Percentiles rank a stretch among this genome's conserved stretches.
phyloP scores from a whole-genome alignment of 30 jellyfish, hydroid and myxozoan species.

The Rhopilema esculentum region DNA sequence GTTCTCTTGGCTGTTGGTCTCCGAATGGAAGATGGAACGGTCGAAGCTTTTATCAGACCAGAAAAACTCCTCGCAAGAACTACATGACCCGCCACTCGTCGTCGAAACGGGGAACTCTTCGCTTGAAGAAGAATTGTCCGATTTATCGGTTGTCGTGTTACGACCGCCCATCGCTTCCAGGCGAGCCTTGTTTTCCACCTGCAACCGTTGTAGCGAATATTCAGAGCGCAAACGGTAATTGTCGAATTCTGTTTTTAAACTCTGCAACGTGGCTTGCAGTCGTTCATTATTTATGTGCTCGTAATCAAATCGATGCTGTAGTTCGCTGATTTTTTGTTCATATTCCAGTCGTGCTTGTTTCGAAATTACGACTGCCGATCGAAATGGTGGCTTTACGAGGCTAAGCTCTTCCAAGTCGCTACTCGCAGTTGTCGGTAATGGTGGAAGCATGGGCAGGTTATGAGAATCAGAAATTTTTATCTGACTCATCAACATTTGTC shows the following conservation, averaged over 20 bases:
- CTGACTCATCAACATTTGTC: conserved; percentile 85
- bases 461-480: conserved; percentile 77
- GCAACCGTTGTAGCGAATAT: conserved; percentile 84
- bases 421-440: conserved; percentile 52
- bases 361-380: conserved; percentile 93
- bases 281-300: conserved; percentile 87
- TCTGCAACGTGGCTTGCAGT: conserved; percentile 73
- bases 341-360: conserved; percentile 92
- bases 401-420: conserved; percentile 63
- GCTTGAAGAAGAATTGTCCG: conserved; percentile 55
- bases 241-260: conserved; percentile 81
- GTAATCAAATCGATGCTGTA: conserved; percentile 88
- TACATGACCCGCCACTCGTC: conserved; percentile 76
- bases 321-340: conserved; percentile 84
- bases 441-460: conserved; percentile 74
- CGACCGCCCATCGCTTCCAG: conserved; percentile 68
- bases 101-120: conserved; percentile 82
- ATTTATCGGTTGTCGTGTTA: conserved; percentile 38
- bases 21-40: conserved; percentile 44
- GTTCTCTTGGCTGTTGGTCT: conserved; percentile 47
- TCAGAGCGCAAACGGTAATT: conserved; percentile 87
- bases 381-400: conserved; percentile 70
- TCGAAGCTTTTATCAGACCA: conserved; percentile 76
- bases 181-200: conserved; percentile 74
- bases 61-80: conserved; percentile 76